A percentile compares a stretch with the other conserved stretches of the same genome.
These are phyloP conservation scores for Brachyhypopomus gauderio DNA, from an alignment of 2,113 vertebrate species.

Conservation along the genomic window DNA sequence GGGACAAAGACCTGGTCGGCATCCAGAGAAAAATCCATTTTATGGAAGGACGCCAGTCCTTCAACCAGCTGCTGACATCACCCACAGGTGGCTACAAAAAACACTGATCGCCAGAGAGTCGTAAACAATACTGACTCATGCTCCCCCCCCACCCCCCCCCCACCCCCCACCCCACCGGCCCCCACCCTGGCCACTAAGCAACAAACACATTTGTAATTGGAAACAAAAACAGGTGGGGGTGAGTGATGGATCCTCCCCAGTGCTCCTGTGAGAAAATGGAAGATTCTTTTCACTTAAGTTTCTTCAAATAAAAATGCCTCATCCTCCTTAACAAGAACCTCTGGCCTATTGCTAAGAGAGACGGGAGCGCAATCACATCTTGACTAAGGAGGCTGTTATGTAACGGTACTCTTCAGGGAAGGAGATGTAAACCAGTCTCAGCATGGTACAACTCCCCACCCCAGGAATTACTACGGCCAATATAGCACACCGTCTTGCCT, in stretches of 20 bases:
- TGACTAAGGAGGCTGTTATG: background rate
- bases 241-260: background rate
- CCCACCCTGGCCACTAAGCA: background rate
- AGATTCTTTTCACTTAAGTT: background rate
- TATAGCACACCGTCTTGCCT: background rate
- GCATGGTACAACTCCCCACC: background rate
- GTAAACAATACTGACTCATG: background rate
- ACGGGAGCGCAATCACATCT: background rate
- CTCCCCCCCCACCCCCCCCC: background rate
- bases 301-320: background rate
- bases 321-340: background rate
- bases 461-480: background rate
- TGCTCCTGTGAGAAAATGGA: background rate
- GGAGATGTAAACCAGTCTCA: background rate
- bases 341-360: background rate
- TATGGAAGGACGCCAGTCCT: conserved; percentile 29
- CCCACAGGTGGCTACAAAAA: conserved; percentile 11
- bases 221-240: conserved; percentile 8
- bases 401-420: background rate
- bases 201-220: conserved; percentile 12
- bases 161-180: too few relatives aligned
- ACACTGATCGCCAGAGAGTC: conserved; percentile 10
- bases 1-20: background rate
- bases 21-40: conserved; percentile 16
- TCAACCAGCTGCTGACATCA: background rate